Conservation (phyloP, 2,797 vertebrate species). For the Myotis planiceps region DNA sequence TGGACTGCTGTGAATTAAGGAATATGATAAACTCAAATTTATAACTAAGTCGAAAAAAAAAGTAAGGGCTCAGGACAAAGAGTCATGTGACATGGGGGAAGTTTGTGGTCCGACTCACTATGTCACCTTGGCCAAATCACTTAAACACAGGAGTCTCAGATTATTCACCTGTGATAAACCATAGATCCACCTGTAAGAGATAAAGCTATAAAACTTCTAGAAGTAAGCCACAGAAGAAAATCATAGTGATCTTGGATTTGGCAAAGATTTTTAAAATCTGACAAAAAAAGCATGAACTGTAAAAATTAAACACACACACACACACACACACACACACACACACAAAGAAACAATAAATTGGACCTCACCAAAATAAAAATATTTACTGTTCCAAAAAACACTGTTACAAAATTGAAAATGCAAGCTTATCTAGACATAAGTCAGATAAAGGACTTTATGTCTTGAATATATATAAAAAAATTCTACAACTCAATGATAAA, state of each 20-base stretch:
- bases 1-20: not conserved
- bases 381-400: not conserved
- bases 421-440: not conserved
- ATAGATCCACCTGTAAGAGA: not conserved
- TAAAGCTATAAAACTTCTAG: not conserved
- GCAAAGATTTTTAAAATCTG: not conserved
- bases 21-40: not conserved
- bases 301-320: not conserved
- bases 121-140: not conserved
- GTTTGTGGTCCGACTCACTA: not conserved
- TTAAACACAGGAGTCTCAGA: not conserved
- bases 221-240: not conserved
- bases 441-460: not conserved
- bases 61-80: not conserved
- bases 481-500: not conserved
- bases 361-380: not conserved
- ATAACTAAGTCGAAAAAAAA: not conserved
- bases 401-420: not conserved
- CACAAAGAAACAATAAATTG: not conserved
- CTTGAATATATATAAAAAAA: not conserved
- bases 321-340: not conserved
- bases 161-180: not conserved
- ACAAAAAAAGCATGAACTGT: not conserved
- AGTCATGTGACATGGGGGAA: not conserved
- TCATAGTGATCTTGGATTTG: not conserved